Evolutionary conservation across 2,113 vertebrate genomes (phyloP).

Genomic region (Petrocephalus microphthalmus): DNA sequence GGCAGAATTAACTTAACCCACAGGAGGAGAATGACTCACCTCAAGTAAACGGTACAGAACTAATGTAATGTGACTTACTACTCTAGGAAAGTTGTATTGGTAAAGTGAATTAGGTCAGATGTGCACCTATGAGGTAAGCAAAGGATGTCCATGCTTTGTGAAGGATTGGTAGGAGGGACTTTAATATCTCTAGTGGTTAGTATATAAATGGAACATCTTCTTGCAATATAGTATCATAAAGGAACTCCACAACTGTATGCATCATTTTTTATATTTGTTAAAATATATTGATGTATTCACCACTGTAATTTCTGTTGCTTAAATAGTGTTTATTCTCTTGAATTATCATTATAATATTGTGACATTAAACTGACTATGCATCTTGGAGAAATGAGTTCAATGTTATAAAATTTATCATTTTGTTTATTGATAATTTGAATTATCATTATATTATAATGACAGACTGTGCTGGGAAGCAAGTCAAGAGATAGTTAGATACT

Average conservation of each 20-base stretch:
- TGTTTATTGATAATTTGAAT: not conserved
- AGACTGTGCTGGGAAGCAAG: not conserved
- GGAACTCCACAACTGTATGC: not conserved
- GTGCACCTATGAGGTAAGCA: not conserved
- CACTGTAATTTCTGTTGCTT: too few relatives aligned
- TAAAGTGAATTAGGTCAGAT: not conserved
- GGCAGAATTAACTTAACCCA: not conserved
- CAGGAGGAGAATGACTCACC: not conserved
- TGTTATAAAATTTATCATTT: not conserved
- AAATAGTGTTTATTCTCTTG: too few relatives aligned
- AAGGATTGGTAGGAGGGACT: not conserved
- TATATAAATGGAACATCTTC: not conserved
- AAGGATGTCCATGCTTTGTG: not conserved
- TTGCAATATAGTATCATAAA: not conserved
- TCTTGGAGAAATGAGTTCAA: not conserved
- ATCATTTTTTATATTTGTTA: not conserved
- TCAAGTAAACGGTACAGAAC: not conserved
- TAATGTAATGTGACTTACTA: too few relatives aligned
- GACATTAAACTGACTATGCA: not conserved
- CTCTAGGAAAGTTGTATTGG: not conserved
- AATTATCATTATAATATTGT: not conserved
- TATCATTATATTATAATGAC: not conserved
- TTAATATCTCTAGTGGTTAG: not conserved
- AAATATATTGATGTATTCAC: not conserved
- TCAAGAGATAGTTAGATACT: not conserved